Conservation (phyloP, 2,113 vertebrate genomes). For the Thalassoma bifasciatum region DNA sequence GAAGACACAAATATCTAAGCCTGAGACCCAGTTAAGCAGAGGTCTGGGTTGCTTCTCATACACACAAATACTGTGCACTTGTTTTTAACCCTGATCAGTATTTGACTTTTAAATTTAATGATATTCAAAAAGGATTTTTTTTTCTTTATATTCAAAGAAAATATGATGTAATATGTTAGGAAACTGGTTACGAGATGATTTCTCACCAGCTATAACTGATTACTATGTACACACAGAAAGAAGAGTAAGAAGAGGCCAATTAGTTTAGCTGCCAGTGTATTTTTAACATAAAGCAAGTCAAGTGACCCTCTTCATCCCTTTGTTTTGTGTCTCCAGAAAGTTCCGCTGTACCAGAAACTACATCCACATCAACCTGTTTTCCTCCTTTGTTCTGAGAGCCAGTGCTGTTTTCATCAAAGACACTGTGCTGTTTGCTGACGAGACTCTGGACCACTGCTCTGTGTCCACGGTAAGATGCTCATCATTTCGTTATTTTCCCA, state of each 20-base stretch:
- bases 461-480: conserved; percentile 85
- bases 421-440: conserved; percentile 84
- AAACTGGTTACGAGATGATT: background rate
- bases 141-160: too few relatives aligned
- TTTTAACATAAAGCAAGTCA: background rate
- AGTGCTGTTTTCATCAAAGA: conserved; percentile 89
- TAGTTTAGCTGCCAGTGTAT: too few relatives aligned
- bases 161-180: background rate
- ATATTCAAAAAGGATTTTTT: too few relatives aligned
- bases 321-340: conserved; percentile 78
- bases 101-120: background rate
- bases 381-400: conserved; percentile 88
- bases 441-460: conserved; percentile 86
- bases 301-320: too few relatives aligned
- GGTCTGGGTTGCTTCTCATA: background rate
- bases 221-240: background rate
- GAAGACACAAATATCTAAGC: too few relatives aligned
- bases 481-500: background rate
- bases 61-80: conserved; percentile 20
- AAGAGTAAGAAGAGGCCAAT: background rate
- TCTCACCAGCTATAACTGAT: background rate
- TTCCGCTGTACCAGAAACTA: conserved; percentile 92
- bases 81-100: conserved; percentile 3
- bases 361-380: conserved; percentile 91
- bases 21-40: background rate